Evolutionary conservation across 2,113 vertebrate genomes (phyloP), one percentile per base, ranked within the genome.

Genomic region (Meles meles): DNA sequence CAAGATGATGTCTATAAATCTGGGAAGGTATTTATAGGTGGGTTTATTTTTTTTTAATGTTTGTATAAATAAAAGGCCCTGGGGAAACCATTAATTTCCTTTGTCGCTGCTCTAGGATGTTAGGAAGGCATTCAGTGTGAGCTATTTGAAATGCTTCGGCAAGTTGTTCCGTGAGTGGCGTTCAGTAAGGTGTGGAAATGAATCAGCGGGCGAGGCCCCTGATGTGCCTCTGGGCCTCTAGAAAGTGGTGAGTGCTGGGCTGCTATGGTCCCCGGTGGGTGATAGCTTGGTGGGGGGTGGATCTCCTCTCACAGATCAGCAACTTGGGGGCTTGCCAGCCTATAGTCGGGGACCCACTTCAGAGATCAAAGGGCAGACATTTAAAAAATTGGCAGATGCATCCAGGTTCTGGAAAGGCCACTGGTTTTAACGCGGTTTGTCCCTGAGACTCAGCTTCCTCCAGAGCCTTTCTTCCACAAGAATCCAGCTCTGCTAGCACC

Each of bases 161-260:
- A 49, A 52, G 93, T 94, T 95, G 95, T 96, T 97, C 77, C 74
- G 67, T 72, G 93, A 87, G 91, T 94, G 79, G 93, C 55, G 77
- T 55, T 74, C 65, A 52, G 21, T 67, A 65, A 93, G 96, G 96
- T 95, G 71, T 98, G 97, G 94, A 93, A 90, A 77, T 97, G 91
- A 97, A 44, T 98, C 96, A 97, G 82, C 59, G n/a, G 84, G 77
- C 14, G 0, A 69, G 88, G 77, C 49, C 72, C 97, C 90, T 65
- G 71, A 44, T 0, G 23, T 11, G 61, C 72, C 86, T 57, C 65
- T 90, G 72, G n/a, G 39, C 59, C 49, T 89, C 34, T 18, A 82
- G 79, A 72, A 82, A 52, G 27, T 31, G 59, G 29, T 13, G 10
- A 44, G 69, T 20, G 7, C 55, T 49, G 34, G 17, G 20, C 42